Percentiles rank a stretch among this genome's conserved stretches.
These are phyloP conservation scores for Clarias batrachus DNA, from an alignment of 2,113 vertebrate species.

Conservation along the genomic window DNA sequence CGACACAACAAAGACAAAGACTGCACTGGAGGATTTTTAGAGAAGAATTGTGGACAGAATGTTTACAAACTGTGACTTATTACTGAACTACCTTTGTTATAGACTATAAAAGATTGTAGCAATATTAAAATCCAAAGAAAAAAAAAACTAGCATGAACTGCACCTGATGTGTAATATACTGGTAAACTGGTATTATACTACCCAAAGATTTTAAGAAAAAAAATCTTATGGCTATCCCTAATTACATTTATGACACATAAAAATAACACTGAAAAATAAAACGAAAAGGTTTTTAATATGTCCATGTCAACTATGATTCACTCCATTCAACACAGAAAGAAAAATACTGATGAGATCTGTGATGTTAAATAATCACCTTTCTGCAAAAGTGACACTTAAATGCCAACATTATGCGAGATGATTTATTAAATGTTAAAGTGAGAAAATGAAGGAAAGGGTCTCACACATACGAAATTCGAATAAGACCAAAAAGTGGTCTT, in stretches of 20 bases:
- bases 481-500: slow-evolving; percentile 39
- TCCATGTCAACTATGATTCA: background rate
- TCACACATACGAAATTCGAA: slow-evolving; percentile 42
- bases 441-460: slow-evolving; percentile 30
- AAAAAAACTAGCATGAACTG: background rate
- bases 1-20: background rate
- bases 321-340: background rate
- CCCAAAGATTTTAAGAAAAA: background rate
- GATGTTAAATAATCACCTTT: slow-evolving; percentile 5
- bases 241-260: background rate
- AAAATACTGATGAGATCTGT: background rate
- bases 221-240: background rate
- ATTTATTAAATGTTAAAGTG: slow-evolving; percentile 12
- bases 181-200: too few relatives aligned
- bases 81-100: background rate
- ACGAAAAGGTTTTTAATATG: background rate
- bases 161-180: too few relatives aligned
- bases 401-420: background rate
- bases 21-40: background rate
- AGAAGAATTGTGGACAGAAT: background rate
- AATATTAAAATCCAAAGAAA: background rate
- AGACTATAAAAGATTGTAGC: background rate
- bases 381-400: slow-evolving; percentile 8
- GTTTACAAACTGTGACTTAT: background rate
- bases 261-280: background rate